Evolutionary conservation across 2,797 vertebrate species (phyloP).

Genomic region (Chelmon rostratus): DNA sequence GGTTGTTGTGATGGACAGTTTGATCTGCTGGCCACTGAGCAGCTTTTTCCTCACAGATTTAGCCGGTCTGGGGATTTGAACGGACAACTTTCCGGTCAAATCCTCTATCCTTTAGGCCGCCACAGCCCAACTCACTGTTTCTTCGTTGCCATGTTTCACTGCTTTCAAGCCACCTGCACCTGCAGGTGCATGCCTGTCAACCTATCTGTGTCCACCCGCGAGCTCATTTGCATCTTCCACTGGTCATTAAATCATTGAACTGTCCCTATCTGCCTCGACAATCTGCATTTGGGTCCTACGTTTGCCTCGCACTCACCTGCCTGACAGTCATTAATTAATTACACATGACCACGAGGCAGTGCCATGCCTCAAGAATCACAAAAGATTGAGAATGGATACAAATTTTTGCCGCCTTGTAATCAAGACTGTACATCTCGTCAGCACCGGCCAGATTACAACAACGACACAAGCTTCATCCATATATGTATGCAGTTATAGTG

Average conservation of each 20-base stretch:
- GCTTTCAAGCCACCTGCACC: neutral
- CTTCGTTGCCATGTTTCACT: neutral
- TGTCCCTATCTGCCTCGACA: neutral
- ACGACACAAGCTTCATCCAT: neutral
- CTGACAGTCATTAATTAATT: constrained; percentile 13
- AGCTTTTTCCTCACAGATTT: too few species aligned
- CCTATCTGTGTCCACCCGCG: neutral
- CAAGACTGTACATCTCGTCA: neutral
- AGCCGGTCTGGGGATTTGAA: too few species aligned
- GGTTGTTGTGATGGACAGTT: too few species aligned
- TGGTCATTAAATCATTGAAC: neutral
- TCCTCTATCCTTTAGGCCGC: too few species aligned
- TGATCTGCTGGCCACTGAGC: too few species aligned
- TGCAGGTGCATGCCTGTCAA: too few species aligned
- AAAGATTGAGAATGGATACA: neutral
- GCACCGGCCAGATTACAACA: neutral
- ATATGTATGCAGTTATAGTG: neutral
- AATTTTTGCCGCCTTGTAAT: neutral
- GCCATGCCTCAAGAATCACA: neutral
- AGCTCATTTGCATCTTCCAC: neutral
- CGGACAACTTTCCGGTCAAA: too few species aligned
- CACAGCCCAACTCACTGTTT: neutral
- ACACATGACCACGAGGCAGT: neutral
- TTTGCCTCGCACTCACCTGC: neutral
- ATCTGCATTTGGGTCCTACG: neutral